Conservation (phyloP, 2,113 vertebrate genomes). For the Carollia perspicillata region DNA sequence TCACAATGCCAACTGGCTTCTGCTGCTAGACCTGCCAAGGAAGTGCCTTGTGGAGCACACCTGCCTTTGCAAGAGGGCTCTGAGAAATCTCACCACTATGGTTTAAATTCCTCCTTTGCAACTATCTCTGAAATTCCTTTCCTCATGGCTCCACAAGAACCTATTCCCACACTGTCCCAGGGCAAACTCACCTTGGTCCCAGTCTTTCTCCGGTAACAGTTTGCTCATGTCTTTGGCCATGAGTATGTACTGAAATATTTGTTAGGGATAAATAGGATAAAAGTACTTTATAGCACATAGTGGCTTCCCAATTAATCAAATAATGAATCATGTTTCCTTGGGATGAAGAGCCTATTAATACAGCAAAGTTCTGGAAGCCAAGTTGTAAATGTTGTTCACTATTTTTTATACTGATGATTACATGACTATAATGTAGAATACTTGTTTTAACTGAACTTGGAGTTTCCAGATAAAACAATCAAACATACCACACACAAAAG, state of each 20-base stretch:
- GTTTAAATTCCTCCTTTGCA: neutral
- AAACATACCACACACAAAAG: neutral
- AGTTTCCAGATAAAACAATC: neutral
- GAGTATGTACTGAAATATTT: neutral
- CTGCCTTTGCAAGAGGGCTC: neutral
- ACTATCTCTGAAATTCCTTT: neutral
- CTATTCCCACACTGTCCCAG: neutral
- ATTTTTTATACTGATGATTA: neutral
- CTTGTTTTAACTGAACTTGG: neutral
- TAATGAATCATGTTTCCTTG: neutral
- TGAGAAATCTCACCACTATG: neutral
- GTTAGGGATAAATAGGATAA: neutral
- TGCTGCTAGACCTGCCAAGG: neutral
- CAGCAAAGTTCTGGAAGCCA: neutral
- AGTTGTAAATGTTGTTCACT: neutral
- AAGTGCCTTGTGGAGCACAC: neutral
- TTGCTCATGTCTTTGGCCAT: neutral
- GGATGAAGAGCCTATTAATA: neutral
- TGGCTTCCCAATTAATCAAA: neutral
- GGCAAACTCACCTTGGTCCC: neutral
- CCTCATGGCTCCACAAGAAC: neutral
- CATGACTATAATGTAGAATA: neutral
- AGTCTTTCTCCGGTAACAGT: neutral
- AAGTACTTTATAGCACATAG: neutral
- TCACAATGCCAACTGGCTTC: neutral